A percentile compares a stretch with the other conserved stretches of the same genome.
phyloP scores from a whole-genome alignment of 2,113 vertebrate species.

The Cyanoramphus novaezelandiae region DNA sequence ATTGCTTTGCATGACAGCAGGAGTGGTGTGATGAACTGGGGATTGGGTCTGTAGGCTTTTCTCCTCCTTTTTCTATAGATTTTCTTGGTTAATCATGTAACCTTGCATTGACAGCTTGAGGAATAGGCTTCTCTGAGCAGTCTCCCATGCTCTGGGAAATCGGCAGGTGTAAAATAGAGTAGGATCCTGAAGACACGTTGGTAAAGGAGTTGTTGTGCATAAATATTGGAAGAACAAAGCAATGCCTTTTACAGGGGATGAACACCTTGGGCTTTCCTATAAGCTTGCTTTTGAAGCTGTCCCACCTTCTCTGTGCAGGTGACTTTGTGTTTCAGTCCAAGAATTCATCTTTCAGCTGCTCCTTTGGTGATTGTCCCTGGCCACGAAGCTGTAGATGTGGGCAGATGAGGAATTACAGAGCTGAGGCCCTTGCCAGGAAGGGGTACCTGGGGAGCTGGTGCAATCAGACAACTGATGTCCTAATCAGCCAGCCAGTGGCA shows the following conservation, averaged over 20 bases:
- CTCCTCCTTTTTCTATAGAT: neutral
- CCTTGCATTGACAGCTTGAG: neutral
- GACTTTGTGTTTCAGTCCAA: neutral
- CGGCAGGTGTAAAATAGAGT: neutral
- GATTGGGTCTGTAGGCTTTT: neutral
- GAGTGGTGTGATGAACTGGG: neutral
- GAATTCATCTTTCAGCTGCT: neutral
- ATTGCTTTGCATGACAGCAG: neutral
- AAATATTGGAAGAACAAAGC: neutral
- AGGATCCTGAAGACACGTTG: neutral
- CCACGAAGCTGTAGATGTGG: neutral
- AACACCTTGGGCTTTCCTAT: fast-evolving
- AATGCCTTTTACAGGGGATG: neutral
- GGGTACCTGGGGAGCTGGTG: neutral
- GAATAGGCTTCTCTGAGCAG: neutral
- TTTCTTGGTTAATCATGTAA: neutral
- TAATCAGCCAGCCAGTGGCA: neutral
- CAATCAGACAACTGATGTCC: neutral
- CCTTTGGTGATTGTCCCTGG: neutral
- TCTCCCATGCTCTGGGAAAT: neutral
- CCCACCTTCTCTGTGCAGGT: fast-evolving
- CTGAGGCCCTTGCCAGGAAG: neutral
- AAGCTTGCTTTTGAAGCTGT: neutral
- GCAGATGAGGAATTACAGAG: neutral
- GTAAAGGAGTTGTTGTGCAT: neutral